Base-by-base conservation (phyloP, 2,888 invertebrate genomes). In the Eremobia ochroleuca region DNA sequence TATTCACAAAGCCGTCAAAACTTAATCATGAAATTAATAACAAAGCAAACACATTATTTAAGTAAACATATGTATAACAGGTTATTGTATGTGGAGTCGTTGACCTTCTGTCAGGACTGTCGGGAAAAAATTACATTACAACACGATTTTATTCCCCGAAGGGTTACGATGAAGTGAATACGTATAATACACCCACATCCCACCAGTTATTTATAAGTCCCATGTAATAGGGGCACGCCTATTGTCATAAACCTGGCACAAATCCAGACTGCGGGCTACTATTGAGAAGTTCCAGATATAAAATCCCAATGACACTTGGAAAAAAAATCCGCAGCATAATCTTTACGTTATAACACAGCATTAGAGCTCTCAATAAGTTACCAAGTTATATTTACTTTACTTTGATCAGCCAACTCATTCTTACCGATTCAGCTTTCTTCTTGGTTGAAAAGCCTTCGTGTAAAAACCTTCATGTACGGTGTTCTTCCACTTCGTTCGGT, bases 21-120 rank as follows among this genome's bases (percentile, higher is more conserved):
- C 49, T 85, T 80, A 85, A 75, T 80, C 64, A 66, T 69, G 18
- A 72, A 80, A 68, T 68, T 68, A 65, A 65, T 74, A 34, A 31
- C 52, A 15, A 61, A 61, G 59, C 43, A 4, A 71, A 75, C 75
- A 80, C 64, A 64, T 75, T 55, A 65, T 46, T 65, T 49, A n/a
- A 64, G 49, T 67, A 69, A 80, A 76, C 68, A 69, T 25, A 18
- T 62, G 9, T 21, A 18, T 3, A 31, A 64, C 65, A 72, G 76
- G 81, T 72, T 85, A 34, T 15, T 40, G 25, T 34, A 52, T n/a
- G 25, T 15, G 4, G 9, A 37, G 76, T 81, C 81, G 25, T 58
- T 72, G 68, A 72, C 64, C 85, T 68, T 61, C 67, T 59, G n/a
- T 49, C 1, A 34, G 55, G 2, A 61, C 59, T 4, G 34, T 59